Evolutionary conservation across 2,797 vertebrate genomes (phyloP), one percentile per base, ranked within the genome.

Genomic region (Urophycis tenuis): DNA sequence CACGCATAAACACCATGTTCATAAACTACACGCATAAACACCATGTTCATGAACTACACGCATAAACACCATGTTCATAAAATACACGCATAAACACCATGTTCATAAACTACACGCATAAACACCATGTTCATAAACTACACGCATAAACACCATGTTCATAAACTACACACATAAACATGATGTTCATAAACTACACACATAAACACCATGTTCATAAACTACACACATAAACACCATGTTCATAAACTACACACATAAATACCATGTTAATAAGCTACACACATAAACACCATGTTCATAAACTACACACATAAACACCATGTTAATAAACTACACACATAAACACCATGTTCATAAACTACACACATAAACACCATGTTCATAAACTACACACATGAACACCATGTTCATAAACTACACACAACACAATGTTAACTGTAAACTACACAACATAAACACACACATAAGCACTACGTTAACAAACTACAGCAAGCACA

Each of bases 401-500:
- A 49, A 49, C 33, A 34, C 33, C 3, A 34, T 34, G 33, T 41
- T 41, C 39, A 17, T 41, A 17, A 17, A 41, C 33, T 34, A 34
- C 39, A 41, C n/a, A n/a, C 11, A 64, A 22, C n/a, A 64, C n/a
- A n/a, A n/a, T n/a, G n/a, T n/a, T n/a, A n/a, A n/a, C n/a, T n/a
- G n/a, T n/a, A n/a, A n/a, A n/a, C n/a, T n/a, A n/a, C n/a, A n/a
- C n/a, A n/a, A n/a, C n/a, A n/a, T n/a, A n/a, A n/a, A n/a, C n/a
- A n/a, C 25, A 64, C 10, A 11, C 25, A 64, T 64, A 64, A 3
- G 19, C 3, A 49, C 45, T 17, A 49, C 5, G 17, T 49, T 49
- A 49, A 49, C 6, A 49, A 19, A 22, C 36, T 39, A n/a, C 33
- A 35, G 5, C 39, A 15, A 39, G 33, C 71, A 73, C 60, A 87